Percentiles rank a stretch among this genome's conserved stretches.
phyloP scores from a whole-genome alignment of 1,140 invertebrate genomes.

The Orussus abietinus region DNA sequence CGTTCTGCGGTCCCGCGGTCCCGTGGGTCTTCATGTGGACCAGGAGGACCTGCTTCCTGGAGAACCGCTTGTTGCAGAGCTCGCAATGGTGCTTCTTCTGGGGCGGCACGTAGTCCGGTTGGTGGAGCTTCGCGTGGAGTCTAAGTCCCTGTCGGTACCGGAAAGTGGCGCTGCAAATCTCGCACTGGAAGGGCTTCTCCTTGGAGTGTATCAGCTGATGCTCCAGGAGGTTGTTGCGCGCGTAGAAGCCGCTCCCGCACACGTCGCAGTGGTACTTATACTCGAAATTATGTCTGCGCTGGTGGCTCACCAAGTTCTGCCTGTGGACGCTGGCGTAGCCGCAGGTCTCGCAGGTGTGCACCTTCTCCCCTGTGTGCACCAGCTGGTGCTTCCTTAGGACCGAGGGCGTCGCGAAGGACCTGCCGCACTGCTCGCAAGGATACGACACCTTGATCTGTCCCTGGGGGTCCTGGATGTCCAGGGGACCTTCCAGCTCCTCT shows the following conservation, averaged over 20 bases:
- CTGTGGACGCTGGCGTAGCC: slow-evolving; percentile 36
- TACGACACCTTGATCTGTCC: slow-evolving; percentile 20
- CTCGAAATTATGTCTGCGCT: slow-evolving; percentile 42
- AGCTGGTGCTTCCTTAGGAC: slow-evolving; percentile 38
- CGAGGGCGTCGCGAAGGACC: slow-evolving; percentile 29
- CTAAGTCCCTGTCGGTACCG: slow-evolving; percentile 51
- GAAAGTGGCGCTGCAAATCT: slow-evolving; percentile 51
- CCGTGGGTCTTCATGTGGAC: slow-evolving; percentile 49
- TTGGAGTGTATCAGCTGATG: slow-evolving; percentile 40
- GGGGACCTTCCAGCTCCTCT: slow-evolving; percentile 35
- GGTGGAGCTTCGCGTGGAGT: slow-evolving; percentile 55
- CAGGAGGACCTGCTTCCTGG: slow-evolving; percentile 47
- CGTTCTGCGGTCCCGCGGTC: slow-evolving; percentile 39
- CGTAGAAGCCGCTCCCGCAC: slow-evolving; percentile 58
- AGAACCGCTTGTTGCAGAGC: slow-evolving; percentile 50
- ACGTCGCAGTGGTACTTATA: slow-evolving; percentile 62
- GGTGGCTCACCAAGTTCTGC: slow-evolving; percentile 40
- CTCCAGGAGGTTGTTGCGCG: slow-evolving; percentile 40
- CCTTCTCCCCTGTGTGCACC: slow-evolving; percentile 24
- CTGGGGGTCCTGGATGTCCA: slow-evolving; percentile 25
- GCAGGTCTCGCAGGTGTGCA: slow-evolving; percentile 39
- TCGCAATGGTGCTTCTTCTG: slow-evolving; percentile 51
- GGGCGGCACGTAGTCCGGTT: slow-evolving; percentile 49
- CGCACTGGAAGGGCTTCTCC: slow-evolving; percentile 50
- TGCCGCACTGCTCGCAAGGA: slow-evolving; percentile 44